A percentile compares a stretch with the other conserved stretches of the same genome.
Conservation (phyloP, 2,113 vertebrate genomes). For the Larimichthys polyactis region DNA sequence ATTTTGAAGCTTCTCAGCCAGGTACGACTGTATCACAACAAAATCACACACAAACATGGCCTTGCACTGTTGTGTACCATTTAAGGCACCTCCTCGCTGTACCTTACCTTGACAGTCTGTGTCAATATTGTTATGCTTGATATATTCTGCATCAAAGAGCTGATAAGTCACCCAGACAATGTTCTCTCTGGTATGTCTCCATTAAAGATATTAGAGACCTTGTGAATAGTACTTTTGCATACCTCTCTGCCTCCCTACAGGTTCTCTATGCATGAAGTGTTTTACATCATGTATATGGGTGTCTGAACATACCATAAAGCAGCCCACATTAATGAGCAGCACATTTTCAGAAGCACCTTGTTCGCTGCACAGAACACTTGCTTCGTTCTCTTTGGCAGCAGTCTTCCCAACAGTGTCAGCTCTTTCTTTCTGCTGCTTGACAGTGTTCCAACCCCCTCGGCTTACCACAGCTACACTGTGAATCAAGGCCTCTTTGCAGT, state of each 20-base stretch:
- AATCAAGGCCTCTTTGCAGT: constrained; percentile 42
- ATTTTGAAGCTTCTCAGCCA: background rate
- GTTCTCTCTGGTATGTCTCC: constrained; percentile 14
- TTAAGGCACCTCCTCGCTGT: background rate
- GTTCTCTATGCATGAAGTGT: constrained; percentile 25
- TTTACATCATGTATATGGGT: constrained; percentile 9
- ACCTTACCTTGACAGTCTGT: background rate
- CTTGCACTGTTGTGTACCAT: background rate
- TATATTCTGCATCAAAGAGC: constrained; percentile 22
- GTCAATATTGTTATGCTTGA: constrained; percentile 1
- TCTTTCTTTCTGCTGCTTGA: constrained; percentile 67
- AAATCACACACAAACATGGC: background rate
- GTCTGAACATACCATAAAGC: constrained; percentile 32
- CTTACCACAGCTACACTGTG: constrained; percentile 29
- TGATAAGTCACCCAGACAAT: constrained; percentile 33
- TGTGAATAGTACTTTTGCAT: constrained; percentile 37
- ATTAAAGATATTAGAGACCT: background rate
- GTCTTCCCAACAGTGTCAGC: constrained; percentile 55
- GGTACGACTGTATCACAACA: background rate
- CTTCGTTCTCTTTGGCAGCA: constrained; percentile 54
- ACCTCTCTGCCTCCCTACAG: background rate
- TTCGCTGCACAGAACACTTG: constrained; percentile 14
- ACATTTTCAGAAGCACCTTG: background rate
- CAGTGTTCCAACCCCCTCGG: constrained; percentile 48
- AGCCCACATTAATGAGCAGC: constrained; percentile 53